These are phyloP conservation scores for Vultur gryphus DNA, from an alignment of 2,797 vertebrate species.

Conservation along the genomic window DNA sequence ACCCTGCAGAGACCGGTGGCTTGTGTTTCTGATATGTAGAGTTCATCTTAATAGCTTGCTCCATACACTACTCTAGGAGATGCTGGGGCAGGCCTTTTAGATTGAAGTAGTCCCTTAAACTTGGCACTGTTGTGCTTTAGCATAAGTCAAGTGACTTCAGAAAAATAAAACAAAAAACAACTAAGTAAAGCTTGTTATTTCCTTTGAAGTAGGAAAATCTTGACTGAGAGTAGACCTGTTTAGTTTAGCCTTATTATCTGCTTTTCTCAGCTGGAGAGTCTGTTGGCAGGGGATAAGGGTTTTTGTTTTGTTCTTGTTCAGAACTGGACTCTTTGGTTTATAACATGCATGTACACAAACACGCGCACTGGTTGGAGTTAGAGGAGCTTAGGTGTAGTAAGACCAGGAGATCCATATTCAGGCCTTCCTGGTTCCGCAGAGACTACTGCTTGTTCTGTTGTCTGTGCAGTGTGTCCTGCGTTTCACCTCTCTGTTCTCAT, in stretches of 20 bases:
- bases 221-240: background rate
- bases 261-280: background rate
- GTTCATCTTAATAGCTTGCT: background rate
- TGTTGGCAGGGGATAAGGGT: background rate
- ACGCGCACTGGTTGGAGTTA: fast-evolving
- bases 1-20: background rate
- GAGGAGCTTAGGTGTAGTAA: background rate
- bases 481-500: background rate
- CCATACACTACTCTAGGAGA: background rate
- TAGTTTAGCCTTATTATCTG: background rate
- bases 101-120: background rate
- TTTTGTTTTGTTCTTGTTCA: background rate
- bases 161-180: background rate
- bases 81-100: background rate
- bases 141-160: background rate
- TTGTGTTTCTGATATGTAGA: background rate
- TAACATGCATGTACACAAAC: background rate
- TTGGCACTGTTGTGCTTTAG: background rate
- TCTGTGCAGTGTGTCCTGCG: fast-evolving
- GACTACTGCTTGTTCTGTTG: background rate
- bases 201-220: background rate
- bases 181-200: background rate
- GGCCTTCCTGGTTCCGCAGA: background rate
- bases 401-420: background rate
- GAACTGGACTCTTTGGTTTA: background rate